A percentile compares a stretch with the other conserved stretches of the same genome.
Evolutionary conservation across 2,888 invertebrate species (phyloP).

Genomic region (Podotricha telesiphe): DNA sequence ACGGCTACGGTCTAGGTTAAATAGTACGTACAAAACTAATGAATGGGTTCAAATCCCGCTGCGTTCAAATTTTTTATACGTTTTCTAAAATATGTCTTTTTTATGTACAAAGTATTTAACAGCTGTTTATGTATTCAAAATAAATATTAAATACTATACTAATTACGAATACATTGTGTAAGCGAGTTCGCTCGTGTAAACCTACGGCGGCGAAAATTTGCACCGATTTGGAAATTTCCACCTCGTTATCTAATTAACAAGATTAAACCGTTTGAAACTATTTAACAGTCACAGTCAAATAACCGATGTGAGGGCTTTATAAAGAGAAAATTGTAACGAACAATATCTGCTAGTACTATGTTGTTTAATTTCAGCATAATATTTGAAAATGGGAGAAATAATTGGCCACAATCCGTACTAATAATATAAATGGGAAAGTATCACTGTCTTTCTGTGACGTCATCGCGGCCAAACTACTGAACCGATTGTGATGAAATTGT

Average conservation of each 20-base stretch:
- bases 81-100: no score
- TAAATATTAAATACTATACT: neutral
- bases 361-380: neutral
- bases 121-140: no score
- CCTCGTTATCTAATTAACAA: constrained; percentile 21
- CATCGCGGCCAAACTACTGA: no score
- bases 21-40: no score
- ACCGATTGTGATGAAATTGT: no score
- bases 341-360: neutral
- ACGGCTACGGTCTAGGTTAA: no score
- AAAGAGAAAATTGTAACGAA: neutral
- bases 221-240: constrained; percentile 22
- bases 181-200: neutral
- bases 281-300: neutral
- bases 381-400: neutral
- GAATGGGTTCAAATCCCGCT: no score
- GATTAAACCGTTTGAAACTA: constrained; percentile 10
- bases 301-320: neutral
- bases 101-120: no score
- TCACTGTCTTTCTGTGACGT: no score
- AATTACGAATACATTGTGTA: neutral
- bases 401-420: no score
- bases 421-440: no score
- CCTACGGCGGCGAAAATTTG: constrained; percentile 15
- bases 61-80: no score